Conservation (phyloP, 2,888 invertebrate species). For the Nomada fabriciana region DNA sequence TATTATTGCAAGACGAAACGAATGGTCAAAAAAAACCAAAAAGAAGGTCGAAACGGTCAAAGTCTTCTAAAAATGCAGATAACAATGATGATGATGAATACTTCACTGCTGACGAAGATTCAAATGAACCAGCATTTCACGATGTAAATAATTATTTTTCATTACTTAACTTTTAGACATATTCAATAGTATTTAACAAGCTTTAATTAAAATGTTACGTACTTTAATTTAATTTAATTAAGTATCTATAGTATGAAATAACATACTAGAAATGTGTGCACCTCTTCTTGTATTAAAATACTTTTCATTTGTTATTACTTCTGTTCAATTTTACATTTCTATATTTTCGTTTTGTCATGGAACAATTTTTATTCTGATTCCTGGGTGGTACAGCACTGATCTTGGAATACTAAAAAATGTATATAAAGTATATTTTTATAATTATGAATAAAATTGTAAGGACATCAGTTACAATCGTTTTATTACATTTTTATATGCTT, state of each 20-base stretch:
- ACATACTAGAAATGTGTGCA: no score
- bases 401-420: slow-evolving; percentile 20
- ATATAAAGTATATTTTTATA: neutral
- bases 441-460: neutral
- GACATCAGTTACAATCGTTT: neutral
- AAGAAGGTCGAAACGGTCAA: neutral
- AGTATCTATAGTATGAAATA: neutral
- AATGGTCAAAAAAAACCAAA: neutral
- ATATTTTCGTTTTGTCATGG: neutral
- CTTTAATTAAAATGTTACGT: neutral
- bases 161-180: slow-evolving; percentile 17
- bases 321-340: neutral
- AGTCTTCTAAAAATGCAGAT: neutral
- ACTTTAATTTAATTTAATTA: neutral
- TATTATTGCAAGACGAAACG: slow-evolving; percentile 11
- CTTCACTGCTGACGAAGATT: slow-evolving; percentile 10
- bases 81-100: slow-evolving; percentile 30
- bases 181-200: neutral
- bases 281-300: neutral
- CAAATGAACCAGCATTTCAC: slow-evolving; percentile 47
- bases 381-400: neutral
- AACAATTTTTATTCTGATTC: slow-evolving; percentile 11
- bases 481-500: slow-evolving; percentile 69
- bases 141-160: slow-evolving; percentile 56
- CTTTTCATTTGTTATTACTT: slow-evolving; percentile 5